These are phyloP conservation scores for Hypothenemus hampei DNA, from an alignment of 1,140 invertebrate species.

Conservation along the genomic window DNA sequence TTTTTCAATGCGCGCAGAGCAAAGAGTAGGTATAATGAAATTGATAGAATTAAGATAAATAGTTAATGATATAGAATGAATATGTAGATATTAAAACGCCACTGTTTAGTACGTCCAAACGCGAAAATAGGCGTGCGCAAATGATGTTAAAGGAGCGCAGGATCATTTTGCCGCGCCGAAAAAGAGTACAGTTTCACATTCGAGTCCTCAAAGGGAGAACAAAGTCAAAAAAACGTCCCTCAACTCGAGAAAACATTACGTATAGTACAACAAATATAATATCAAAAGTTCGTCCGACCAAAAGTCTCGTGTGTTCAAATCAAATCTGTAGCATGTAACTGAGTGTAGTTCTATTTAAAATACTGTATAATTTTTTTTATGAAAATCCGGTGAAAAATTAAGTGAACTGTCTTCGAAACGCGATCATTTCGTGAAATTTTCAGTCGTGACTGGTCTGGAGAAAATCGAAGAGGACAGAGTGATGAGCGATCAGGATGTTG, in stretches of 20 bases:
- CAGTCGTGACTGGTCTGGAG: slow-evolving; percentile 42
- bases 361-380: too few relatives aligned
- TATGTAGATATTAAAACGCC: too few relatives aligned
- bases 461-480: slow-evolving; percentile 42
- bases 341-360: too few relatives aligned
- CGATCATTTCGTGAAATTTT: slow-evolving; percentile 43
- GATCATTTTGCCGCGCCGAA: slow-evolving; percentile 16
- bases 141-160: slow-evolving; percentile 16
- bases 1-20: too few relatives aligned
- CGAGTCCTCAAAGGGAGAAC: slow-evolving; percentile 17
- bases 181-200: slow-evolving; percentile 24
- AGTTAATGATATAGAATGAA: too few relatives aligned
- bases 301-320: slow-evolving; percentile 15
- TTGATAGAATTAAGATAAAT: too few relatives aligned
- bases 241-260: slow-evolving; percentile 23
- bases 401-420: slow-evolving; percentile 7
- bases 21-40: too few relatives aligned
- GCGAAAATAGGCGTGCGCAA: slow-evolving; percentile 24
- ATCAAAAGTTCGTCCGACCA: slow-evolving; percentile 29
- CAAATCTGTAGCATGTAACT: slow-evolving; percentile 16
- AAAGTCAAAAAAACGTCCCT: slow-evolving; percentile 17
- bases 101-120: not conserved
- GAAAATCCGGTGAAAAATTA: too few relatives aligned
- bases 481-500: slow-evolving; percentile 85
- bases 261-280: slow-evolving; percentile 31